These are phyloP conservation scores for Sebastes alutus DNA, from an alignment of 2,797 vertebrate genomes.

Conservation along the genomic window DNA sequence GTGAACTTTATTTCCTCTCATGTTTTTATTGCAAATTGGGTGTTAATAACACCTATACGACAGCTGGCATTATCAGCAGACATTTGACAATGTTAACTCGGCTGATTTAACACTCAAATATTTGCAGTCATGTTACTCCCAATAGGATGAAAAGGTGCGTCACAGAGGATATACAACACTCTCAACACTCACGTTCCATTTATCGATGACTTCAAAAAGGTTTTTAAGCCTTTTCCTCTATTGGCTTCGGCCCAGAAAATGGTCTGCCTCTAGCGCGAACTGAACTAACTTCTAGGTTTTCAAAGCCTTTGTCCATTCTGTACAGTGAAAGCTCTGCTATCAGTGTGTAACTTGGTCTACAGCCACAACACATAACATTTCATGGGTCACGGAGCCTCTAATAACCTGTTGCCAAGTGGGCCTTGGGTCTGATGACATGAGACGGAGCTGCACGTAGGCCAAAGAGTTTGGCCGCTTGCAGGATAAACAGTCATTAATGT, in stretches of 20 bases:
- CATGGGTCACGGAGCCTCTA: slow-evolving; percentile 56
- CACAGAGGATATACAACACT: background rate
- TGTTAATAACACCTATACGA: background rate
- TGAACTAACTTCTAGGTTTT: slow-evolving; percentile 15
- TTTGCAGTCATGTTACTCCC: background rate
- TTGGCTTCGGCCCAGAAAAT: background rate
- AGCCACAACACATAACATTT: slow-evolving; percentile 65
- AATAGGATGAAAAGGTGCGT: background rate
- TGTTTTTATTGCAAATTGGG: background rate
- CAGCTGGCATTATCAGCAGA: background rate
- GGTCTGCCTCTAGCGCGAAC: background rate
- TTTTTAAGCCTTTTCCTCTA: background rate
- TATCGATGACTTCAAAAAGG: background rate
- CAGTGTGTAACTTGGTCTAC: slow-evolving; percentile 58
- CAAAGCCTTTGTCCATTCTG: slow-evolving; percentile 9
- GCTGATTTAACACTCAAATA: background rate
- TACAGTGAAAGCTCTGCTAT: slow-evolving; percentile 45
- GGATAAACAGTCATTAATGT: slow-evolving; percentile 9
- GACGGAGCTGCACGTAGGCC: slow-evolving; percentile 32
- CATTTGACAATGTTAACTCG: background rate
- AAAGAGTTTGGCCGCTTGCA: slow-evolving; percentile 19
- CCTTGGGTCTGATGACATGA: slow-evolving; percentile 55
- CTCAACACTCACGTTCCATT: background rate
- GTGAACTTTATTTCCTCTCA: background rate
- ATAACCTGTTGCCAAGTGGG: slow-evolving; percentile 62